A percentile compares a stretch with the other conserved stretches of the same genome.
Conservation (phyloP, 1,140 invertebrate genomes). For the Mycetomoellerius zeteki region DNA sequence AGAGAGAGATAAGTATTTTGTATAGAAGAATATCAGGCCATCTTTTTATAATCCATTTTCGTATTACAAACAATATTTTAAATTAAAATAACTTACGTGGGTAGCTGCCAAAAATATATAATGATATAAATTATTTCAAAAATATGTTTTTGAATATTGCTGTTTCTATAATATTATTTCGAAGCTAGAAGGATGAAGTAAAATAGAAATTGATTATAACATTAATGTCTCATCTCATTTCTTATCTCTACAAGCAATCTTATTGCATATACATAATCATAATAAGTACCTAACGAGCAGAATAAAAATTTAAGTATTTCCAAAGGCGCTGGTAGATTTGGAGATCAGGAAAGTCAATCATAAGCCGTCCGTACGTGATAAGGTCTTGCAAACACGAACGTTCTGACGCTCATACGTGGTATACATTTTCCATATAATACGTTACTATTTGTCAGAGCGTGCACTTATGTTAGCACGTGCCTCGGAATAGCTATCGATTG, state of each 20-base stretch:
- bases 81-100: background rate
- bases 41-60: background rate
- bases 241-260: background rate
- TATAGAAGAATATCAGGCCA: background rate
- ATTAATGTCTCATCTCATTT: background rate
- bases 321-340: background rate
- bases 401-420: constrained; percentile 11
- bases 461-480: constrained; percentile 33
- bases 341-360: constrained; percentile 22
- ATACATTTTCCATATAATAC: constrained; percentile 55
- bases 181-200: background rate
- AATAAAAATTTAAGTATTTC: constrained; percentile 26
- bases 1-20: background rate
- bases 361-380: constrained; percentile 15
- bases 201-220: background rate
- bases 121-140: background rate
- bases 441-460: constrained; percentile 42
- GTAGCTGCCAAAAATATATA: background rate
- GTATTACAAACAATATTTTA: background rate
- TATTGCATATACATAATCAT: background rate
- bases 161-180: background rate
- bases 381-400: constrained; percentile 28
- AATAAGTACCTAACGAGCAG: background rate
- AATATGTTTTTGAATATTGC: background rate
- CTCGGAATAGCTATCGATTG: constrained; percentile 61